These are phyloP conservation scores for Drosophila ezoana DNA, from an alignment of 2,888 invertebrate genomes.

Conservation along the genomic window DNA sequence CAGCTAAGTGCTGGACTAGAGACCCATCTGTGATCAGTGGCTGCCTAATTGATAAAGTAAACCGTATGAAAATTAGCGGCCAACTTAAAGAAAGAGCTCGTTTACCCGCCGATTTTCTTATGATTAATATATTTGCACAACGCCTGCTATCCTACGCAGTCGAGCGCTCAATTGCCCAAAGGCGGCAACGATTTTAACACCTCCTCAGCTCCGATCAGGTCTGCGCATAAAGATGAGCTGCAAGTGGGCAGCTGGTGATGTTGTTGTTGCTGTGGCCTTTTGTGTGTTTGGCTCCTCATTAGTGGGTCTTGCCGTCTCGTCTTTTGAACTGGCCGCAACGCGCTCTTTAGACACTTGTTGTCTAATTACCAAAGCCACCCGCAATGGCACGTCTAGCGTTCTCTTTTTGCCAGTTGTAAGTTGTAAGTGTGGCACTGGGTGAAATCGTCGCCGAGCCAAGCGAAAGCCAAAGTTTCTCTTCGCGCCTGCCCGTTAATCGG, in stretches of 20 bases:
- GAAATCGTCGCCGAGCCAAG: constrained; percentile 60
- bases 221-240: constrained; percentile 17
- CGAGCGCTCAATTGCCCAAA: constrained; percentile 65
- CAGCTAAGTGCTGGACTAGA: constrained; percentile 36
- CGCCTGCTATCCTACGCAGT: constrained; percentile 41
- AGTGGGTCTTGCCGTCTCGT: constrained; percentile 44
- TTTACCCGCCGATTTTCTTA: constrained; percentile 60
- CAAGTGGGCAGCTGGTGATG: constrained; percentile 14
- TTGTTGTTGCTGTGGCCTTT: constrained; percentile 11
- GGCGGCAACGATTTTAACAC: constrained; percentile 74
- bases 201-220: constrained; percentile 34
- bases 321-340: constrained; percentile 67
- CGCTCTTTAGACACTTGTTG: constrained; percentile 70
- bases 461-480: constrained; percentile 77
- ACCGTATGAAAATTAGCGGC: constrained; percentile 72
- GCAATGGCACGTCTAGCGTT: constrained; percentile 70
- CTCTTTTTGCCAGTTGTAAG: constrained; percentile 42
- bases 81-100: constrained; percentile 55
- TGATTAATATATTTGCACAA: constrained; percentile 76
- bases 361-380: constrained; percentile 79
- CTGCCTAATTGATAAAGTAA: constrained; percentile 75
- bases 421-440: constrained; percentile 72
- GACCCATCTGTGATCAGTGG: constrained; percentile 42
- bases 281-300: constrained; percentile 62
- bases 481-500: constrained; percentile 72